These are phyloP conservation scores for Brachyrhaphis roseni DNA, from an alignment of 2,797 vertebrate species.

Conservation along the genomic window DNA sequence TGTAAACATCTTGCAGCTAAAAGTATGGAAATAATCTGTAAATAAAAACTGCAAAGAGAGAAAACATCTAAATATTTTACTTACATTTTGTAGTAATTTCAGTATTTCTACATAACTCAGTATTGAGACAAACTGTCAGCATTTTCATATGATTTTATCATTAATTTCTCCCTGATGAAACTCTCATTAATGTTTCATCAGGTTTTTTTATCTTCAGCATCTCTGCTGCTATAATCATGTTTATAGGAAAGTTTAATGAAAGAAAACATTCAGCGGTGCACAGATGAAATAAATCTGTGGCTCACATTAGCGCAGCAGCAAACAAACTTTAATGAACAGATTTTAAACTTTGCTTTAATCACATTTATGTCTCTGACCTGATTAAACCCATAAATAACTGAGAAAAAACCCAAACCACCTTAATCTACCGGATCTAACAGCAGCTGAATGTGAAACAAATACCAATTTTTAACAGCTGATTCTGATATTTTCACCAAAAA, in stretches of 20 bases:
- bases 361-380: conserved; percentile 7
- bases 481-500: no score
- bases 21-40: neutral
- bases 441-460: no score
- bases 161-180: neutral
- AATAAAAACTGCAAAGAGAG: neutral
- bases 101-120: neutral
- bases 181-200: neutral
- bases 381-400: conserved; percentile 10
- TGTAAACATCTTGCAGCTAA: neutral
- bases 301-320: neutral
- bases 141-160: neutral
- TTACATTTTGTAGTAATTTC: neutral
- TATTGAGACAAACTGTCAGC: neutral
- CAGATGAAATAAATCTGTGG: conserved; percentile 2
- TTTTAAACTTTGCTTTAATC: conserved; percentile 11
- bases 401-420: neutral
- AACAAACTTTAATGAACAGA: conserved; percentile 26
- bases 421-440: no score
- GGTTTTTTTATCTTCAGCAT: neutral
- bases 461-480: no score
- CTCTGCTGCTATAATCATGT: neutral
- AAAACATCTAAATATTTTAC: neutral
- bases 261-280: neutral
- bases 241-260: neutral